Conservation (phyloP, 2,797 vertebrate genomes). For the Sus cebifrons region DNA sequence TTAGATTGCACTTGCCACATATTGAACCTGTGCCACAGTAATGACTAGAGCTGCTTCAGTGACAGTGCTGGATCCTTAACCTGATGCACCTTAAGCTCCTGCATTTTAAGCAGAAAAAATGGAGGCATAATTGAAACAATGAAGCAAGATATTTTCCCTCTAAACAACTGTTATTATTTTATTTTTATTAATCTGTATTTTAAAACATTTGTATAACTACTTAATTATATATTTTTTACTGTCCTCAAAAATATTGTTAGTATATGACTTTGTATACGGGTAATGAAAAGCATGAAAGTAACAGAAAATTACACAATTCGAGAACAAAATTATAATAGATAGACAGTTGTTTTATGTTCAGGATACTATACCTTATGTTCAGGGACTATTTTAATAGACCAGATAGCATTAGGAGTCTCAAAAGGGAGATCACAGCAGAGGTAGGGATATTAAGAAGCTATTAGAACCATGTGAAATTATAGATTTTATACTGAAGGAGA, state of each 20-base stretch:
- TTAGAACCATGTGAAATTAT: constrained; percentile 52
- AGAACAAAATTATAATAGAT: constrained; percentile 38
- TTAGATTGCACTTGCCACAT: too few relatives aligned
- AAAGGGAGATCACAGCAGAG: constrained; percentile 45
- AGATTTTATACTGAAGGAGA: constrained; percentile 64
- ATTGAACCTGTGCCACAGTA: too few relatives aligned
- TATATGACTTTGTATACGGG: not conserved
- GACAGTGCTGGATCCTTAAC: too few relatives aligned
- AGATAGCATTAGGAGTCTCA: not conserved
- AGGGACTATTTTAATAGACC: not conserved
- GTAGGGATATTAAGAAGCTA: constrained; percentile 59
- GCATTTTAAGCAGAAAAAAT: not conserved
- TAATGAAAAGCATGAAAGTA: constrained; percentile 18
- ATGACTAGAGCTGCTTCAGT: too few relatives aligned
- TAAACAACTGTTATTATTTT: not conserved
- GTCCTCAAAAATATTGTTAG: not conserved
- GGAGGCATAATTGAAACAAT: not conserved
- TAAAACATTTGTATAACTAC: not conserved
- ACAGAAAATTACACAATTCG: constrained; percentile 5
- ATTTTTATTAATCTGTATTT: constrained; percentile 12
- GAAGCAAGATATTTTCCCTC: not conserved
- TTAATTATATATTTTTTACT: not conserved
- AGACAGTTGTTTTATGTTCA: constrained; percentile 51
- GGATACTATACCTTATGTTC: constrained; percentile 43
- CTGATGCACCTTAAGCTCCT: too few relatives aligned